Evolutionary conservation across 1,140 invertebrate genomes (phyloP).

Genomic region (Aplysia californica): DNA sequence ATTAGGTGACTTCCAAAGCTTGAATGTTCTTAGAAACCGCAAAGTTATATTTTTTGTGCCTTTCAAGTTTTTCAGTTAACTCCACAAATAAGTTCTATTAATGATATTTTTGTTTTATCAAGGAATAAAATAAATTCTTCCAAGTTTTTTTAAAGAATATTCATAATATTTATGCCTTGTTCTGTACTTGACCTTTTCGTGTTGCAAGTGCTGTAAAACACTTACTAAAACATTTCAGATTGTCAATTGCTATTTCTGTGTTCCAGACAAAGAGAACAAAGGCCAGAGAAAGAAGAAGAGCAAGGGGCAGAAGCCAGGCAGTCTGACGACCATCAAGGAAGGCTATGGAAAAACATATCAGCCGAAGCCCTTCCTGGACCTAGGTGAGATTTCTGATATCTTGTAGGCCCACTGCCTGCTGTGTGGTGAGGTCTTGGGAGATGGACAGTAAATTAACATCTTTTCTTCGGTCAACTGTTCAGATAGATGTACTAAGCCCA

Average conservation of each 20-base stretch:
- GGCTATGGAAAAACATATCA: conserved; percentile 53
- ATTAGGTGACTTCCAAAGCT: no score
- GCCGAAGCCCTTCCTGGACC: not conserved
- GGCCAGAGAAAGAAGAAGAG: not conserved
- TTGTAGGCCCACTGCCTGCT: no score
- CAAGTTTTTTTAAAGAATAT: not conserved
- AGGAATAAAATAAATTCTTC: not conserved
- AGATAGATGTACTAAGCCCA: not conserved
- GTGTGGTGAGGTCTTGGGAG: no score
- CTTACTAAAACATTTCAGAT: not conserved
- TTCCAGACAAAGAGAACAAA: conserved; percentile 14
- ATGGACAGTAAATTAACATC: no score
- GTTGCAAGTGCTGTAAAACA: no score
- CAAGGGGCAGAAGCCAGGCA: conserved; percentile 19
- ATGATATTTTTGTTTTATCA: not conserved
- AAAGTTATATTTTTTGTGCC: no score
- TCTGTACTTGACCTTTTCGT: no score
- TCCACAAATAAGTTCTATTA: no score
- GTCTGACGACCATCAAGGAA: conserved; percentile 50
- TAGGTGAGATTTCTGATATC: conserved; percentile 13
- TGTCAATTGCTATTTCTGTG: not conserved
- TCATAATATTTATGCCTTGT: no score
- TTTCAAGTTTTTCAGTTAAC: no score
- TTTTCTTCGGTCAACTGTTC: no score
- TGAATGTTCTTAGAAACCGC: no score